These are phyloP conservation scores for Plutomurus gul DNA, from an alignment of 1,140 invertebrate species.

Conservation along the genomic window DNA sequence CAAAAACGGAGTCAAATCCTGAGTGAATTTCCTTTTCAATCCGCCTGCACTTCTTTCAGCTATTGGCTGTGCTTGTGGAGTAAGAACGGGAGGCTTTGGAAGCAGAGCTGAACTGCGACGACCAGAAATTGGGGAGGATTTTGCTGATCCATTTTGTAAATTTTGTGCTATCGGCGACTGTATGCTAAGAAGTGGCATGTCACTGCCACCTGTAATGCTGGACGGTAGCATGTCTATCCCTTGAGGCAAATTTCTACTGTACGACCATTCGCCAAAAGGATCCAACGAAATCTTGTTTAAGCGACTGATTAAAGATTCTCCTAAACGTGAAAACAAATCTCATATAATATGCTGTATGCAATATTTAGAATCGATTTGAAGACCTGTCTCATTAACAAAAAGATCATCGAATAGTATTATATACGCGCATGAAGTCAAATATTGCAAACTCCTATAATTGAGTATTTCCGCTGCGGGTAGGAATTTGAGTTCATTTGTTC, in stretches of 20 bases:
- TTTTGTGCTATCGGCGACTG: neutral
- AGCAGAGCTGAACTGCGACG: neutral
- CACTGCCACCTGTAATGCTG: slow-evolving; percentile 23
- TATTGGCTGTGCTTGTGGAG: neutral
- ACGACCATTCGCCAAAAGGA: slow-evolving; percentile 79
- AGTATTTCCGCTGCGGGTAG: too few species aligned
- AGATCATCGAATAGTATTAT: too few species aligned
- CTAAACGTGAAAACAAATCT: slow-evolving; percentile 54
- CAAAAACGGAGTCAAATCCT: neutral
- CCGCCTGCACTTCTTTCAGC: neutral
- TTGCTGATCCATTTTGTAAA: neutral
- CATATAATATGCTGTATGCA: neutral
- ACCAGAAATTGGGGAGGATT: neutral
- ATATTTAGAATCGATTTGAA: too few species aligned
- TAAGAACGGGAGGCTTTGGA: neutral
- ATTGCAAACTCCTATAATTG: too few species aligned
- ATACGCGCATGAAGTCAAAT: too few species aligned
- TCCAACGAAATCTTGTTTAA: slow-evolving; percentile 71
- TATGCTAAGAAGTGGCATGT: neutral
- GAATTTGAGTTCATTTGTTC: too few species aligned
- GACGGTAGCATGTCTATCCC: slow-evolving; percentile 50
- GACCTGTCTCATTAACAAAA: too few species aligned
- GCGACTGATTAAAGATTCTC: slow-evolving; percentile 62
- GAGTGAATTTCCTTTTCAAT: neutral
- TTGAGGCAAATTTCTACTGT: slow-evolving; percentile 56